Percentiles rank a stretch among this genome's conserved stretches.
These are phyloP conservation scores for Buathra laborator DNA, from an alignment of 2,888 invertebrate species.

Conservation along the genomic window DNA sequence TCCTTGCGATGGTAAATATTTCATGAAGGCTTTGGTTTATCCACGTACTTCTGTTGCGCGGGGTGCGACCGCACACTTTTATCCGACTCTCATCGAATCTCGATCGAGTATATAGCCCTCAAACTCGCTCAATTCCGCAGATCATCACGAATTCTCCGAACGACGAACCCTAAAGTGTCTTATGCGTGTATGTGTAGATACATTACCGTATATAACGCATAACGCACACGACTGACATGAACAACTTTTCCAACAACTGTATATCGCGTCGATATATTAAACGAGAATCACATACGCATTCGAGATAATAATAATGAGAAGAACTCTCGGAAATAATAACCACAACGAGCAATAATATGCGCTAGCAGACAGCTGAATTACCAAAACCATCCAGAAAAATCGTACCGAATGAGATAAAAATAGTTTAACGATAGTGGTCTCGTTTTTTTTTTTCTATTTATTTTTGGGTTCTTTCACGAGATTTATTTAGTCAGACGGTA, in stretches of 20 bases:
- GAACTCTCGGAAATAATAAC: neutral
- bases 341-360: neutral
- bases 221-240: neutral
- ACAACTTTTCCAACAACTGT: neutral
- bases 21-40: constrained; percentile 63
- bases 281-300: neutral
- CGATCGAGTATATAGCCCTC: constrained; percentile 18
- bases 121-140: constrained; percentile 33
- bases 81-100: constrained; percentile 57
- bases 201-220: constrained; percentile 4
- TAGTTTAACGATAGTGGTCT: constrained; percentile 29
- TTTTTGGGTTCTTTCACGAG: neutral
- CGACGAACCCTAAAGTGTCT: constrained; percentile 14
- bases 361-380: constrained; percentile 42
- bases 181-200: neutral
- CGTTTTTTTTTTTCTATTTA: neutral
- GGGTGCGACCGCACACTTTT: constrained; percentile 11
- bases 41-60: constrained; percentile 9
- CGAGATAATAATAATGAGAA: constrained; percentile 5
- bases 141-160: constrained; percentile 35
- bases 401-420: constrained; percentile 33
- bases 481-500: constrained; percentile 34
- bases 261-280: constrained; percentile 4
- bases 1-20: constrained; percentile 57
- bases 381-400: constrained; percentile 8